phyloP scores from a whole-genome alignment of 92 coral and sea anemone species.

The Pocillopora grandis region DNA sequence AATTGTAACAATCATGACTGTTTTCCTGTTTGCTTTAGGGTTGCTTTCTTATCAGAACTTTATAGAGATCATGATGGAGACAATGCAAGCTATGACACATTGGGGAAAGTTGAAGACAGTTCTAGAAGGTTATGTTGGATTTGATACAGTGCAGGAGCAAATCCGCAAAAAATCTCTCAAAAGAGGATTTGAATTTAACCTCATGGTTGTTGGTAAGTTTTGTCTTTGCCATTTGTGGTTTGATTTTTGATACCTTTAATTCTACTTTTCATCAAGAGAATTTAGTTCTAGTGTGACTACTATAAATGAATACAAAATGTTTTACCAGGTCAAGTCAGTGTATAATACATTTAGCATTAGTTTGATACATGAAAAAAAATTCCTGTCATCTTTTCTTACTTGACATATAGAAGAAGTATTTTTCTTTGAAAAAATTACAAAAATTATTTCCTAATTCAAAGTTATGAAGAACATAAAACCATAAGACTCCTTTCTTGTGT shows the following conservation, averaged over 20 bases:
- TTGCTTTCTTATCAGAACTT: conserved; percentile 90
- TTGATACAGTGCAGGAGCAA: conserved; percentile 98
- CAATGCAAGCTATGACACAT: conserved; percentile 96
- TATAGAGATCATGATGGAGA: conserved; percentile 97
- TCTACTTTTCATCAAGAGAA: no score
- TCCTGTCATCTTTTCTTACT: no score
- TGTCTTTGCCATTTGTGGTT: not conserved
- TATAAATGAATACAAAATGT: no score
- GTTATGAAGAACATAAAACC: not conserved
- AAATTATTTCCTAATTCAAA: not conserved
- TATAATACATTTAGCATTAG: no score
- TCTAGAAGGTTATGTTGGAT: conserved; percentile 96
- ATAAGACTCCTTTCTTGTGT: no score
- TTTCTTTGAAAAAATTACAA: no score
- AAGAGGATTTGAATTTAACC: conserved; percentile 96
- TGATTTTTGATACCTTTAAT: no score
- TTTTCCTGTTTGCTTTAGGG: conserved; percentile 45
- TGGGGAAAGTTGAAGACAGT: conserved; percentile 96
- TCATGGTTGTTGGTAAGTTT: conserved; percentile 97
- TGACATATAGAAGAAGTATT: no score
- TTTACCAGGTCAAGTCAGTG: no score
- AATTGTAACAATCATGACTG: not conserved
- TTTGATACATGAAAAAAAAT: no score
- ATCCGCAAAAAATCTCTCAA: conserved; percentile 94
- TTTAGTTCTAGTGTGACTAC: no score